Evolutionary conservation across 2,888 invertebrate genomes (phyloP), one percentile per base, ranked within the genome.

Genomic region (Paralinhomoeus sp.): DNA sequence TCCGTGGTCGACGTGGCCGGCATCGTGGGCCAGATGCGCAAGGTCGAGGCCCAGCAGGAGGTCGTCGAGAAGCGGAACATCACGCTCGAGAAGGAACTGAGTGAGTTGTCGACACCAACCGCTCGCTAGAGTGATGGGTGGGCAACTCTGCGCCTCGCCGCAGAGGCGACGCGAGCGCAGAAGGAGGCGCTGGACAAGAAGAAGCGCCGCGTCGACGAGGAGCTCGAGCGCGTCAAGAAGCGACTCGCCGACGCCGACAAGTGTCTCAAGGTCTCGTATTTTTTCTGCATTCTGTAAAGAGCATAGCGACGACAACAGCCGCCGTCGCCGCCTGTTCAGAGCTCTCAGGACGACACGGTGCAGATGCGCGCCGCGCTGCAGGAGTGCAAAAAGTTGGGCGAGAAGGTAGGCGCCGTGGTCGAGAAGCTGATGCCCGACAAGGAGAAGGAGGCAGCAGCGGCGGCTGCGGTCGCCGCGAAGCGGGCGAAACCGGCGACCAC

Each of bases 161-260:
- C 41, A 41, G 41, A 3, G 2, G n/a, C 40, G 31, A 20, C n/a
- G 17, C 22, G 24, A n/a, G 31, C 22, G 3, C 31, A 40, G 24
- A 24, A 24, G 3, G 40, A 40, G 20, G 49, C 47, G 3, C 42
- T 55, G 43, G 56, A 57, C 17, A 57, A 57, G 50, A 55, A 53
- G 41, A 54, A 54, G 46, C 52, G 53, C 35, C 51, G 54, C 15
- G 48, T 58, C 36, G 57, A 57, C 21, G 53, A 54, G 9, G 57
- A 58, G 44, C 47, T 56, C 23, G 53, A 54, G 12, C 54, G 54
- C 35, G 51, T 53, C 22, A 54, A 54, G 43, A 60, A 58, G 49
- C 56, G 55, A 40, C 43, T 58, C 39, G 47, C 53, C 33, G 60
- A 60, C 27, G 49, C 55, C 3, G 55, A 54, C 24, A 53, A 54